Conservation (phyloP, 2,888 invertebrate species). For the Scaptomyza caliginosa region DNA sequence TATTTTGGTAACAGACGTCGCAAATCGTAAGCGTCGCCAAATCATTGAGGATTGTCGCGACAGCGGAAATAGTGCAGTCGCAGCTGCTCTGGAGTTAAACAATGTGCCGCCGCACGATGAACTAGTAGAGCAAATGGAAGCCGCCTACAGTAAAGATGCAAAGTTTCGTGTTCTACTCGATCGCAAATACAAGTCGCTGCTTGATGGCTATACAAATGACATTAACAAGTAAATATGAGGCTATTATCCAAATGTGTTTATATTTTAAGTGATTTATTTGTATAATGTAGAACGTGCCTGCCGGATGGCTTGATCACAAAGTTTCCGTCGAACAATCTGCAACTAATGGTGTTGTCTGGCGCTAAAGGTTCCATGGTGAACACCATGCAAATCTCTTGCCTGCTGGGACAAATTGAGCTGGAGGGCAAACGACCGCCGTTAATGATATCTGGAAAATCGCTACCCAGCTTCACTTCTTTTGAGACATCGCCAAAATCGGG, state of each 20-base stretch:
- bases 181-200: constrained; percentile 91
- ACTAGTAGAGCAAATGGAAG: constrained; percentile 88
- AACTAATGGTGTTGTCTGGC: constrained; percentile 98
- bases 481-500: constrained; percentile 96
- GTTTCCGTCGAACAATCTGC: constrained; percentile 98
- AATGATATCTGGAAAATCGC: constrained; percentile 93
- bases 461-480: constrained; percentile 96
- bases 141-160: constrained; percentile 88
- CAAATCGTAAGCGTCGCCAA: constrained; percentile 89
- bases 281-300: constrained; percentile 87
- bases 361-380: constrained; percentile 99
- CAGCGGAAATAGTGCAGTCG: constrained; percentile 87
- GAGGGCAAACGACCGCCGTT: constrained; percentile 98
- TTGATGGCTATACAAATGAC: constrained; percentile 94
- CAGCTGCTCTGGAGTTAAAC: constrained; percentile 89
- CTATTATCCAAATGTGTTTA: not conserved
- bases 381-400: constrained; percentile 98
- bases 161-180: constrained; percentile 92
- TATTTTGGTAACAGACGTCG: constrained; percentile 91
- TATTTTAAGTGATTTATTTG: not conserved
- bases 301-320: constrained; percentile 92
- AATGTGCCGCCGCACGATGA: constrained; percentile 86
- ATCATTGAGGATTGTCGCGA: constrained; percentile 88
- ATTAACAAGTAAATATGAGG: constrained; percentile 89
- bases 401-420: constrained; percentile 98